Base-by-base conservation (phyloP, 2,888 invertebrate genomes). In the Eupithecia subumbrata region DNA sequence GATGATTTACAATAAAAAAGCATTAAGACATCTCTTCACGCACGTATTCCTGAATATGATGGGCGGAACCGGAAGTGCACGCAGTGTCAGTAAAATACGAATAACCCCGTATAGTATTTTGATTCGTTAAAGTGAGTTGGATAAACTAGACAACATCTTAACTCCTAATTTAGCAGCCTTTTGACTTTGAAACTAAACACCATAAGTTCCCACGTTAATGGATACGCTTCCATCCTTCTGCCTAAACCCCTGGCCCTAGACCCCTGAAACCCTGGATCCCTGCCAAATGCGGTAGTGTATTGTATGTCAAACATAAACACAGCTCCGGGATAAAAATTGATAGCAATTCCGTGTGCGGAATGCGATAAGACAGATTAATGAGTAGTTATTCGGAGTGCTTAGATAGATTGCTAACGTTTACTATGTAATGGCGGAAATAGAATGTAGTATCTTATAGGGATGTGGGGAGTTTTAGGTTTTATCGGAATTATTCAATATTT, bases 191-290 rank as follows among this genome's bases (percentile, higher is more conserved):
- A 77, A 71, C 72, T 76, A 4, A 66, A 76, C 75, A 76, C 74
- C 73, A 77, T 79, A 72, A 69, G 69, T 40, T 60, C 72, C 77
- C 72, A 76, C 73, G 74, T 72, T 75, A 74, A 80, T 78, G 76
- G 79, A 79, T 81, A 80, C 22, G 52, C 69, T 34, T 77, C 80
- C 75, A 12, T 63, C 37, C 34, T 69, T 72, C 69, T 68, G 63
- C 43, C 22, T 40, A 60, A 37, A 25, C 70, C n/a, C n/a, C n/a
- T n/a, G n/a, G n/a, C n/a, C 75, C 63, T 30, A 70, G 60, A 37
- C 72, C 30, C 72, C 22, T 43, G 30, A 63, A 43, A 22, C 66
- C 43, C 60, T 73, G 76, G 76, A 74, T 34, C 18, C 18, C 1
- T 30, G 74, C 77, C 74, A 77, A 70, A 76, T 56, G 63, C 52